Conservation (phyloP, 1,140 invertebrate genomes). For the Leguminivora glycinivorella region DNA sequence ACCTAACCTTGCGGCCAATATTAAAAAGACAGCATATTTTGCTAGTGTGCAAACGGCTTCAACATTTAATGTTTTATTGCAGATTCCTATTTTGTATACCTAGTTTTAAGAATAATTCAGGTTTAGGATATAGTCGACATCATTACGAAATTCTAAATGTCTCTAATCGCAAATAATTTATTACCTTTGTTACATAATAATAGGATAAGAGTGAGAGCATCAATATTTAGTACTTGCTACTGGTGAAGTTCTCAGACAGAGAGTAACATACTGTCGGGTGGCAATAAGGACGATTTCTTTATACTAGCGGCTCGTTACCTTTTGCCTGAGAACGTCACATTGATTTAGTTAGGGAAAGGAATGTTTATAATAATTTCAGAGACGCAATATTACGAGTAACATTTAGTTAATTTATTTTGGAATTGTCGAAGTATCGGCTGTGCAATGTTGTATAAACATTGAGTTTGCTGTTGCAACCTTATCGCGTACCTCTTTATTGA, state of each 20-base stretch:
- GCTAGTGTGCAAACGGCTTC: constrained; percentile 32
- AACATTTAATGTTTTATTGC: constrained; percentile 62
- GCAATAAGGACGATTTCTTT: neutral
- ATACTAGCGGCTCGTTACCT: neutral
- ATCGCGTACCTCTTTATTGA: constrained; percentile 20
- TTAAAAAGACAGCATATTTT: constrained; percentile 23
- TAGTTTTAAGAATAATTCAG: constrained; percentile 65
- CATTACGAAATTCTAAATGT: constrained; percentile 46
- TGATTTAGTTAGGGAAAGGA: constrained; percentile 4
- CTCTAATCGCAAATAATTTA: constrained; percentile 49
- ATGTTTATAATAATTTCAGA: constrained; percentile 11
- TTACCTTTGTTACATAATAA: constrained; percentile 46
- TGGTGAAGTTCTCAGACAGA: neutral
- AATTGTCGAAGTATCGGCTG: constrained; percentile 35
- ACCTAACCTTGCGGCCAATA: neutral
- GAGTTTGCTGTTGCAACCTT: constrained; percentile 13
- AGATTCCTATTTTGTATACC: constrained; percentile 74
- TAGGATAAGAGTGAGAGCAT: constrained; percentile 53
- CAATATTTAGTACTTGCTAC: constrained; percentile 30
- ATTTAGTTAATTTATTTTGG: constrained; percentile 31
- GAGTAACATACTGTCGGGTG: neutral
- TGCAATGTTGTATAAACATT: constrained; percentile 34
- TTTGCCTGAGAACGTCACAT: constrained; percentile 5
- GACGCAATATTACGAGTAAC: constrained; percentile 31
- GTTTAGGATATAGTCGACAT: constrained; percentile 38